Evolutionary conservation across 2,888 invertebrate species (phyloP).

Genomic region (Incurvaria masculella): DNA sequence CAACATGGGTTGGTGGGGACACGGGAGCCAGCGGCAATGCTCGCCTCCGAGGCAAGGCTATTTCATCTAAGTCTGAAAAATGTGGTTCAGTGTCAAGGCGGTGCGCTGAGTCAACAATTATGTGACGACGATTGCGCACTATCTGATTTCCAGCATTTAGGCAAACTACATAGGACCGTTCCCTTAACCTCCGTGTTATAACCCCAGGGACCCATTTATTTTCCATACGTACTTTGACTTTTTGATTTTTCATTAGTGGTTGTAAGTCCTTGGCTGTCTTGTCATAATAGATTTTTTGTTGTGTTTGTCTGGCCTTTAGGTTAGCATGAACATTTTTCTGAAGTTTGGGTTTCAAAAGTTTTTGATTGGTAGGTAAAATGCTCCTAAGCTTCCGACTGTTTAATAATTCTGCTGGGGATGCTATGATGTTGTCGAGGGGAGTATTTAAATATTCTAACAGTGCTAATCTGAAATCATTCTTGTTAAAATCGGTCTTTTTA

Average conservation of each 20-base stretch:
- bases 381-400: conserved; percentile 7
- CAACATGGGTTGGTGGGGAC: not conserved
- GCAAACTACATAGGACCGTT: not conserved
- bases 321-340: not conserved
- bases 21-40: not conserved
- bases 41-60: not conserved
- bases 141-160: not conserved
- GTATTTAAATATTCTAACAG: conserved; percentile 9
- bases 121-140: not conserved
- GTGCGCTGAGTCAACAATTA: not conserved
- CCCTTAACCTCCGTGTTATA: not conserved
- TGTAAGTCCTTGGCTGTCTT: conserved; percentile 2
- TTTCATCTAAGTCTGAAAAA: not conserved
- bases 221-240: conserved; percentile 1
- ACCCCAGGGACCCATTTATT: not conserved
- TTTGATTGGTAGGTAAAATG: conserved; percentile 2
- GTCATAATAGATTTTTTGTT: conserved; percentile 5
- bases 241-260: conserved; percentile 1
- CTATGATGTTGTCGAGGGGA: conserved; percentile 3
- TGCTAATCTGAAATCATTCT: conserved; percentile 6
- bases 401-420: conserved; percentile 7
- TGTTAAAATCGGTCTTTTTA: conserved; percentile 4
- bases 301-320: not conserved
- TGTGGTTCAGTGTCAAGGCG: not conserved
- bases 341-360: conserved; percentile 2